phyloP scores from a whole-genome alignment of 2,113 vertebrate species.

The Oreochromis niloticus region DNA sequence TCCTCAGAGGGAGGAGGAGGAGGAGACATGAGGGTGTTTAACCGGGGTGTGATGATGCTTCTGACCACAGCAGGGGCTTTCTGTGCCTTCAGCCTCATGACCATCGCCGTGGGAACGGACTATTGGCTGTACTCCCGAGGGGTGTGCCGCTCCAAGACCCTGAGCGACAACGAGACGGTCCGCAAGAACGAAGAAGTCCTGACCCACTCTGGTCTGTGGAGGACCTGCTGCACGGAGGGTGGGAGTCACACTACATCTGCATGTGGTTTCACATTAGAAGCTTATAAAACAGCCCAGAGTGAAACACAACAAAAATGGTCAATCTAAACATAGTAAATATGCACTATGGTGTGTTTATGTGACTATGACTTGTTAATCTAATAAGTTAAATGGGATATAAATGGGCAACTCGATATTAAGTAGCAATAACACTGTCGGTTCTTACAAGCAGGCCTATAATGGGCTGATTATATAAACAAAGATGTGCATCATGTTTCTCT shows the following conservation, averaged over 20 bases:
- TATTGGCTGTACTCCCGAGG: slow-evolving; percentile 96
- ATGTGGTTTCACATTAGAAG: not conserved
- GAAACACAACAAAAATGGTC: not conserved
- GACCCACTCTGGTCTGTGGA: slow-evolving; percentile 94
- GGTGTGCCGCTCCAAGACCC: slow-evolving; percentile 86
- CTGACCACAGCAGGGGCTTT: slow-evolving; percentile 94
- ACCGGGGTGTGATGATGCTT: slow-evolving; percentile 90
- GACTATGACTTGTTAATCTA: not conserved
- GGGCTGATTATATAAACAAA: not conserved
- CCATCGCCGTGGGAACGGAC: slow-evolving; percentile 96
- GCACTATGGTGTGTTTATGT: not conserved
- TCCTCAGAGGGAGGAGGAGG: not conserved
- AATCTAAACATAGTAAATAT: not conserved
- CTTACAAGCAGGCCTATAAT: not conserved
- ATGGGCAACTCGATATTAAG: not conserved
- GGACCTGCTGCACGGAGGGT: slow-evolving; percentile 98
- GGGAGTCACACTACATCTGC: not conserved
- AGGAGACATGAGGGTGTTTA: slow-evolving; percentile 88
- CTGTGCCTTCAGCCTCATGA: slow-evolving; percentile 96
- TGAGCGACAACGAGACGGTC: slow-evolving; percentile 88
- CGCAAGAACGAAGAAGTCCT: slow-evolving; percentile 96
- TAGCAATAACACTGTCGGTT: not conserved
- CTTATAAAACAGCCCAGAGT: not conserved
- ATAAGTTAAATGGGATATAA: not conserved
- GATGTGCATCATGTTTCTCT: not conserved